These are phyloP conservation scores for Cherax quadricarinatus DNA, from an alignment of 1,140 invertebrate genomes.

Conservation along the genomic window DNA sequence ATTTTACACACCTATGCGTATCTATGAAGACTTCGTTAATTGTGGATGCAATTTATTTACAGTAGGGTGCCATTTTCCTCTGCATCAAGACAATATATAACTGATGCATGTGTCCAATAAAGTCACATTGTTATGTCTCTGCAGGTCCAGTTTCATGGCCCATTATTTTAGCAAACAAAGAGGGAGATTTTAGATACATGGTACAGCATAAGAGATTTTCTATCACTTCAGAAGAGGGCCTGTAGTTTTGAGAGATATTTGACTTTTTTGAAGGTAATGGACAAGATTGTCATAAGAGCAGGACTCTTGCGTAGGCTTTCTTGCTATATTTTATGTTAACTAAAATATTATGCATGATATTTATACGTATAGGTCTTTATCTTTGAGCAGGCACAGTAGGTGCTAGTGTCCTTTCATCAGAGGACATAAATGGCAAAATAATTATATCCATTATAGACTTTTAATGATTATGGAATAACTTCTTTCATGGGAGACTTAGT, in stretches of 20 bases:
- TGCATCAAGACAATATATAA: slow-evolving; percentile 9
- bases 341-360: slow-evolving; percentile 35
- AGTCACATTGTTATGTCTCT: slow-evolving; percentile 25
- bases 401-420: slow-evolving; percentile 10
- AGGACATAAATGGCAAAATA: slow-evolving; percentile 36
- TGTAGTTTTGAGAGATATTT: slow-evolving; percentile 45
- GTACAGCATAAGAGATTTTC: slow-evolving; percentile 39
- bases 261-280: slow-evolving; percentile 47
- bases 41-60: background rate
- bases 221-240: slow-evolving; percentile 8
- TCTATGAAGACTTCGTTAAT: background rate
- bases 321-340: slow-evolving; percentile 42
- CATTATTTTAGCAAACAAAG: slow-evolving; percentile 21
- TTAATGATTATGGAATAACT: slow-evolving; percentile 39
- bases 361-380: slow-evolving; percentile 12
- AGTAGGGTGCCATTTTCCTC: background rate
- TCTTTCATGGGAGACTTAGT: slow-evolving; percentile 41
- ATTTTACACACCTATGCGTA: background rate
- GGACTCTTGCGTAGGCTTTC: slow-evolving; percentile 58
- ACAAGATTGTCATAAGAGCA: slow-evolving; percentile 53
- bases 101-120: slow-evolving; percentile 27
- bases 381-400: slow-evolving; percentile 16
- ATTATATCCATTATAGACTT: slow-evolving; percentile 24
- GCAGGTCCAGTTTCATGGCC: slow-evolving; percentile 32
- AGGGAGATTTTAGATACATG: slow-evolving; percentile 47